Base-by-base conservation (phyloP, 2,888 invertebrate genomes). In the Plebejus melissa region DNA sequence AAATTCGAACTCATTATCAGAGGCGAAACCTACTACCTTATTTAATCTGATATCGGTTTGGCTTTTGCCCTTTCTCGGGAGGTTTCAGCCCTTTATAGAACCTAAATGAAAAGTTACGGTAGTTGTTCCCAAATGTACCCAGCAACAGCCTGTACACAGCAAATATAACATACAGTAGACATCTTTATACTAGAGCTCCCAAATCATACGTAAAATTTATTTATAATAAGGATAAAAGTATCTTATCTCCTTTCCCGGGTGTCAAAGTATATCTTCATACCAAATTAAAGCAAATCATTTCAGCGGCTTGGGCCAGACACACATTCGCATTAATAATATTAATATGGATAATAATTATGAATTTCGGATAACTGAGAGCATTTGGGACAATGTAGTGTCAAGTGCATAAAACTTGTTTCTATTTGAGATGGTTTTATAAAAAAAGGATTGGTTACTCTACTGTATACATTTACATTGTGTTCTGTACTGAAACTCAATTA, bases 21-120 rank as follows among this genome's bases (percentile, higher is more conserved):
- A 28, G 22, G 22, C 28, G 0, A 32, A 65, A 13, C 28, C 36
- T 32, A 13, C 36, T 65, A 65, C 5, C 65, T 5, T 16, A 65
- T 65, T 65, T 65, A 65, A 65, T 65, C 32, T 65, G 32, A 11
- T 65, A 65, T 65, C 32, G 65, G 32, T 32, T 65, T 32, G 65
- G 65, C 65, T 65, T 65, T 65, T 65, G 32, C 11, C 4, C 32
- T 13, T 65, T 32, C 65, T 65, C 32, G 13, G 13, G 4, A 36
- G 13, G 32, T 65, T 46, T 65, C 60, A 60, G 60, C 60, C 28
- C 60, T 60, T 60, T 22, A 36, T 65, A 36, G 65, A 13, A 65
- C 32, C 65, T 65, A 65, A 32, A 32, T 4, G 28, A 60, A 65
- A 65, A 65, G 32, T 65, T 65, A 65, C 32, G 3, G 60, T 9